Evolutionary conservation across 2,888 invertebrate species (phyloP).

Genomic region (Sesamia inferens): DNA sequence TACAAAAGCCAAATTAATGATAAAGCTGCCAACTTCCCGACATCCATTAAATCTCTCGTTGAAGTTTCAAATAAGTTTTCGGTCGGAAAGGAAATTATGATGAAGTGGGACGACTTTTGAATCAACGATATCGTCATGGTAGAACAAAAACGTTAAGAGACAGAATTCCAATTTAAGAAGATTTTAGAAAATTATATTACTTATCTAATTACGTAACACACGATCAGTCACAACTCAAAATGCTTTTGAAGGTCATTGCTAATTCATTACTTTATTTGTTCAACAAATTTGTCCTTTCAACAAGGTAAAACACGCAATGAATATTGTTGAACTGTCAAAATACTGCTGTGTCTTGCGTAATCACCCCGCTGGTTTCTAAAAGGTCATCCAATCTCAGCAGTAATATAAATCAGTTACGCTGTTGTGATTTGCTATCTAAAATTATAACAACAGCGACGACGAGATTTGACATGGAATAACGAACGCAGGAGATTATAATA

Average conservation of each 20-base stretch:
- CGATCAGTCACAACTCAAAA: not conserved
- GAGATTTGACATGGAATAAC: conserved; percentile 1
- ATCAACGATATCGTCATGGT: conserved; percentile 55
- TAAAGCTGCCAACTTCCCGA: conserved; percentile 69
- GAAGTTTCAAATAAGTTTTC: conserved; percentile 65
- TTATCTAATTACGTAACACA: not conserved
- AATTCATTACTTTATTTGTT: not conserved
- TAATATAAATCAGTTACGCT: not conserved
- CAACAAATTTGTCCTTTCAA: not conserved
- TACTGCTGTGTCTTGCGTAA: not conserved
- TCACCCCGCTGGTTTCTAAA: not conserved
- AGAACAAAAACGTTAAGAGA: conserved; percentile 34
- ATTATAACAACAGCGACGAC: conserved; percentile 9
- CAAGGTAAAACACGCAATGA: not conserved
- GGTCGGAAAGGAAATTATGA: conserved; percentile 62
- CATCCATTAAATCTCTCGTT: conserved; percentile 69
- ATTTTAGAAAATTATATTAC: not conserved
- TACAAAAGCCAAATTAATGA: conserved; percentile 75
- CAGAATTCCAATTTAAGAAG: not conserved
- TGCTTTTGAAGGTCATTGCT: not conserved
- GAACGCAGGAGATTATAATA: conserved; percentile 6
- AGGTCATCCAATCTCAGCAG: no score
- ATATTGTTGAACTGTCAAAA: not conserved
- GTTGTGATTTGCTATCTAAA: not conserved
- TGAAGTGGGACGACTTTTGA: conserved; percentile 58